Evolutionary conservation across 1,140 invertebrate genomes (phyloP).

Genomic region (Caenorhabditis briggsae): DNA sequence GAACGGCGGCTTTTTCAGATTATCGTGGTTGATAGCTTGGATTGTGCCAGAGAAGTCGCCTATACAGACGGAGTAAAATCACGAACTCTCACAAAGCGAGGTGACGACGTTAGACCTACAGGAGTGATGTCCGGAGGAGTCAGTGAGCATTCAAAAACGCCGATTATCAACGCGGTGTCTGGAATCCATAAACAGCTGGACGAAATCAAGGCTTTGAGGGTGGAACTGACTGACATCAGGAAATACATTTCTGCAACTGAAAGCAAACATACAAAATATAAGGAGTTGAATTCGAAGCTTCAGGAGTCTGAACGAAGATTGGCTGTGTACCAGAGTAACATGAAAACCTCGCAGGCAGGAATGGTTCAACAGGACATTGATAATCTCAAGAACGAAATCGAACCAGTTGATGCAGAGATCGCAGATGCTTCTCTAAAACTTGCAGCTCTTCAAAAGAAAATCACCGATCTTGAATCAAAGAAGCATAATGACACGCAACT

Average conservation of each 20-base stretch:
- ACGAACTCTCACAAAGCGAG: constrained; percentile 24
- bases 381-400: background rate
- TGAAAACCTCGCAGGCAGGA: background rate
- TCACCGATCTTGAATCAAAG: constrained; percentile 32
- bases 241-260: too few relatives aligned
- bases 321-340: background rate
- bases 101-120: constrained; percentile 55
- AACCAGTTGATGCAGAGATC: background rate
- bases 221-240: background rate
- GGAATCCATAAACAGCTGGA: background rate
- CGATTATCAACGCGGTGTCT: background rate
- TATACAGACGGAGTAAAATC: background rate
- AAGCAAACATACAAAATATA: background rate
- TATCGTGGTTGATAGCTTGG: constrained; percentile 12
- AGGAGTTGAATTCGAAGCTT: background rate
- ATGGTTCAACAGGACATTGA: background rate
- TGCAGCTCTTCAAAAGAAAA: constrained; percentile 41
- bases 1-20: background rate
- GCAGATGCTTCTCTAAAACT: constrained; percentile 49
- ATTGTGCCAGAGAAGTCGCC: constrained; percentile 16
- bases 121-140: constrained; percentile 59
- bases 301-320: background rate
- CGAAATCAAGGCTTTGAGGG: background rate
- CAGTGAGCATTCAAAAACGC: background rate
- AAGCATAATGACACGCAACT: constrained; percentile 48